These are phyloP conservation scores for Harpalus rufipes DNA, from an alignment of 2,888 invertebrate species.

Conservation along the genomic window DNA sequence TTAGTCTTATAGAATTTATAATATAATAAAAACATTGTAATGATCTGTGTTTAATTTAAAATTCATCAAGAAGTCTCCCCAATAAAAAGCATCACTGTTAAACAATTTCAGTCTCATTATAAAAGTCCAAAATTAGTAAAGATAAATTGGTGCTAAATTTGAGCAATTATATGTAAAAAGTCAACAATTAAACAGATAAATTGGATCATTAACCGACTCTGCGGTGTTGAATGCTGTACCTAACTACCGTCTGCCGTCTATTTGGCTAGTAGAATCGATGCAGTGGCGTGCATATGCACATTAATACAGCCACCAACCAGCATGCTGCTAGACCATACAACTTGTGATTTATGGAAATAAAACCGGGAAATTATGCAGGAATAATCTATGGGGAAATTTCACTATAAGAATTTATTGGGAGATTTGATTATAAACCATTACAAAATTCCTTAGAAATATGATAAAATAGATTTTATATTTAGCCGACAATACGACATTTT, in stretches of 20 bases:
- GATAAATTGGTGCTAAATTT: constrained; percentile 4
- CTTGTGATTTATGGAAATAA: not conserved
- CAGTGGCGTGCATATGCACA: not conserved
- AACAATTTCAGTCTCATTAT: too few species aligned
- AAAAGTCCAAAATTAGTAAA: too few species aligned
- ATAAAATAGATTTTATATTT: too few species aligned
- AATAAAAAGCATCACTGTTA: too few species aligned
- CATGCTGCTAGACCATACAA: not conserved
- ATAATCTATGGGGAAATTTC: not conserved
- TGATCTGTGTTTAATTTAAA: too few species aligned
- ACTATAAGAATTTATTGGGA: not conserved
- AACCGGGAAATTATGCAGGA: not conserved
- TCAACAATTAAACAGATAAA: constrained; percentile 25
- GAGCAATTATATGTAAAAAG: not conserved
- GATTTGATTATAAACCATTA: not conserved
- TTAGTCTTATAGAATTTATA: too few species aligned
- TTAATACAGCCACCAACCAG: not conserved
- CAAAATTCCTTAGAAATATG: too few species aligned
- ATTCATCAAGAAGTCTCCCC: too few species aligned
- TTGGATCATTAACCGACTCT: not conserved
- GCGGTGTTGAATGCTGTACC: not conserved
- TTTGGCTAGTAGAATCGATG: not conserved
- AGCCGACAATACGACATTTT: too few species aligned
- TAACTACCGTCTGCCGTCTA: not conserved
- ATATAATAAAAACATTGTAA: too few species aligned